These are phyloP conservation scores for Scolopax rusticola DNA, from an alignment of 2,797 vertebrate genomes.

Conservation along the genomic window DNA sequence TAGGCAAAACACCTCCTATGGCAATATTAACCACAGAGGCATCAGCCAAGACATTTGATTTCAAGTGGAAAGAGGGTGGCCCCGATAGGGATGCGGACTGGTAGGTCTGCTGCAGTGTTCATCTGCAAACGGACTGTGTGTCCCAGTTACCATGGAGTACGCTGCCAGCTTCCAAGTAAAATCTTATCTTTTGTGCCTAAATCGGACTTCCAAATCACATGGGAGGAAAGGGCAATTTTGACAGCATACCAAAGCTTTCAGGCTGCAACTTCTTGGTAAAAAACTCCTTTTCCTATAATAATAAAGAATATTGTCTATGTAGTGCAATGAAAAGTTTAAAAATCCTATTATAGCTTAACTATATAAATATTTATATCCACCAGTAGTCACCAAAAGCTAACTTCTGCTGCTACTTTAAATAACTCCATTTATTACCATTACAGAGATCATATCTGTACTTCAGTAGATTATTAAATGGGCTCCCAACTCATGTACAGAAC, in stretches of 20 bases:
- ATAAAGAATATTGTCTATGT: not conserved
- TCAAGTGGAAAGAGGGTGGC: not conserved
- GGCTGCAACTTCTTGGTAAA: not conserved
- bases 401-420: not conserved
- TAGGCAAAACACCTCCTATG: not conserved
- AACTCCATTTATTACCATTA: not conserved
- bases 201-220: rapidly evolving
- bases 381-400: not conserved
- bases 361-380: not conserved
- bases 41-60: not conserved
- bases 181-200: not conserved
- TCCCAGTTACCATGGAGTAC: not conserved
- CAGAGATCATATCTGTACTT: not conserved
- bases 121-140: not conserved
- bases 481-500: not conserved
- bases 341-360: not conserved
- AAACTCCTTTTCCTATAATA: not conserved
- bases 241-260: not conserved
- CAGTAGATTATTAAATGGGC: not conserved
- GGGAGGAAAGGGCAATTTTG: not conserved
- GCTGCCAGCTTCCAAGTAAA: not conserved
- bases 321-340: not conserved
- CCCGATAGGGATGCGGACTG: rapidly evolving
- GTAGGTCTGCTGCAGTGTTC: not conserved
- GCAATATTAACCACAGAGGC: not conserved